Evolutionary conservation across 2,797 vertebrate genomes (phyloP).

Genomic region (Eospalax fontanierii): DNA sequence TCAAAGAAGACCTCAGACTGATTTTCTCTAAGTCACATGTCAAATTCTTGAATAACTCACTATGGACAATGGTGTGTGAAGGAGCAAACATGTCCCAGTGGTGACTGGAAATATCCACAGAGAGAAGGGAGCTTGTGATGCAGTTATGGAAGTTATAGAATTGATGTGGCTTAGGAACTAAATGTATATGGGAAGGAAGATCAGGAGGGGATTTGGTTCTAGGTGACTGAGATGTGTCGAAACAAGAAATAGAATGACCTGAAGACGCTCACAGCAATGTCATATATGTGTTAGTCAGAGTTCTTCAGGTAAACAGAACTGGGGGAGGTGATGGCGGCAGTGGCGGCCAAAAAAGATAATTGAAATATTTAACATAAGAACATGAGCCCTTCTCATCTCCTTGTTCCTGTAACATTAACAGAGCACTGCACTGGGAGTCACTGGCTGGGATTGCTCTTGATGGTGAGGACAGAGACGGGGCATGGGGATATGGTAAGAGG

Average conservation of each 20-base stretch:
- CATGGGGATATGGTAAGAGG: neutral
- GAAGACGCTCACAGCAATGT: neutral
- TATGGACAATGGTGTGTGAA: neutral
- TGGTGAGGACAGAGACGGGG: neutral
- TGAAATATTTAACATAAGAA: neutral
- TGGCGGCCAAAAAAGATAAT: neutral
- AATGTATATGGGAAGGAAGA: neutral
- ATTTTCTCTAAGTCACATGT: neutral
- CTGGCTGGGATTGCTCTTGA: neutral
- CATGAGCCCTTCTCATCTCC: neutral
- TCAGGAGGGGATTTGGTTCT: neutral
- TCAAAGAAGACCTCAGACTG: neutral
- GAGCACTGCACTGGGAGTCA: accelerated
- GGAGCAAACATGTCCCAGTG: neutral
- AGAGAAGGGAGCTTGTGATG: neutral
- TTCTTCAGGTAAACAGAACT: neutral
- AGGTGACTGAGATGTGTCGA: neutral
- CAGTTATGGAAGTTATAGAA: neutral
- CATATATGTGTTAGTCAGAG: neutral
- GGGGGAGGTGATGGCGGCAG: neutral
- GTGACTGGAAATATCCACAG: neutral
- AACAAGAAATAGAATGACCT: neutral
- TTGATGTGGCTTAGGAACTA: neutral
- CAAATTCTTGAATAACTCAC: neutral
- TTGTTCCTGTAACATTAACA: neutral